These are phyloP conservation scores for Mesocentrotus franciscanus DNA, from an alignment of 53 echinoderm and acorn worm species.

Conservation along the genomic window DNA sequence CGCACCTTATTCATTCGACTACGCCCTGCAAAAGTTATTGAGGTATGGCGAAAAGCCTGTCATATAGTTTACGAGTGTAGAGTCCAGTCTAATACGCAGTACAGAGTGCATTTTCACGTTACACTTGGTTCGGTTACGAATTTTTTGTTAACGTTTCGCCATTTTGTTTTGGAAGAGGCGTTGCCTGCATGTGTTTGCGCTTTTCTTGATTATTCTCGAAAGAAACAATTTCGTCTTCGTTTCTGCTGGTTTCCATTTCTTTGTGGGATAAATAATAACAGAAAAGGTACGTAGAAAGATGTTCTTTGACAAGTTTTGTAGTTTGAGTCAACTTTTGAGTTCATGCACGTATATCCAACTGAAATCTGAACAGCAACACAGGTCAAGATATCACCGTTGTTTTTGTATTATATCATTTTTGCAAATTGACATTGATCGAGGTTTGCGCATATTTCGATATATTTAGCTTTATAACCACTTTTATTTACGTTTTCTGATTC, in stretches of 20 bases:
- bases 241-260: neutral
- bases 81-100: constrained; percentile 34
- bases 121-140: neutral
- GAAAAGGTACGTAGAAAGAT: neutral
- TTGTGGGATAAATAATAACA: neutral
- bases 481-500: no score
- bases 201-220: neutral
- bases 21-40: constrained; percentile 26
- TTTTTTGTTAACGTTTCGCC: neutral
- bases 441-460: no score
- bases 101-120: neutral
- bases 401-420: no score
- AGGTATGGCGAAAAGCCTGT: neutral
- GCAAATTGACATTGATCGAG: no score
- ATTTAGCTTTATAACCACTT: no score
- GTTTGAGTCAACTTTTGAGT: neutral
- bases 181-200: neutral
- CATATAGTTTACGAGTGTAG: neutral
- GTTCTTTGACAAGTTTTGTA: neutral
- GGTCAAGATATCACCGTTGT: no score
- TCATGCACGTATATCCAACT: neutral
- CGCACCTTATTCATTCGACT: constrained; percentile 12
- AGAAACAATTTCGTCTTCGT: neutral
- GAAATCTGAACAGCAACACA: no score
- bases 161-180: constrained; percentile 42